A percentile compares a stretch with the other conserved stretches of the same genome.
Evolutionary conservation across 2,888 invertebrate species (phyloP).

Genomic region (Uloborus plumipes): DNA sequence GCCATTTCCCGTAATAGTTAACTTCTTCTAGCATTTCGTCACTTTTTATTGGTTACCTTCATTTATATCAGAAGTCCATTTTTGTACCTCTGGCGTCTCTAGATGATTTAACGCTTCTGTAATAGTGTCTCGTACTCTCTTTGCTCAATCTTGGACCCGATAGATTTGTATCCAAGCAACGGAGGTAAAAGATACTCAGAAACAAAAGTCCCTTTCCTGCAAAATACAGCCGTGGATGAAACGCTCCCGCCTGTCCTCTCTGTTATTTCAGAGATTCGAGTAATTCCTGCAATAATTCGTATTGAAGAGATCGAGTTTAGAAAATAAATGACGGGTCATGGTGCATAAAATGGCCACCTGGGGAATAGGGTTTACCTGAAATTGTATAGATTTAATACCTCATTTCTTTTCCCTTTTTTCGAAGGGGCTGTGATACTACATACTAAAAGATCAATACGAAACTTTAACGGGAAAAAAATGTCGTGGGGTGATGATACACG

Average conservation of each 20-base stretch:
- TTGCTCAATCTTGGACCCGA: conserved; percentile 19
- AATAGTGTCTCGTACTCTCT: conserved; percentile 1
- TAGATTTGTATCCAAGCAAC: conserved; percentile 47
- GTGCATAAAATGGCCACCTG: conserved; percentile 6
- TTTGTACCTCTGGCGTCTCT: not conserved
- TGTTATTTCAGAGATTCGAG: conserved; percentile 25
- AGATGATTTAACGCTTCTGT: conserved; percentile 9
- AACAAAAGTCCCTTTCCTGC: conserved; percentile 16
- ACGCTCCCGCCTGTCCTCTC: conserved; percentile 17
- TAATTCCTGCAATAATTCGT: conserved; percentile 29
- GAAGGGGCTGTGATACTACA: too few species aligned
- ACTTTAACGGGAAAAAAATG: too few species aligned
- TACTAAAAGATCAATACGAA: too few species aligned
- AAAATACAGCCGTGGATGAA: conserved; percentile 11
- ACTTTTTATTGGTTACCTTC: not conserved
- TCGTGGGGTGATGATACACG: too few species aligned
- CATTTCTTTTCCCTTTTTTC: too few species aligned
- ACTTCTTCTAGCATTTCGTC: conserved; percentile 13
- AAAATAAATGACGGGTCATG: conserved; percentile 37
- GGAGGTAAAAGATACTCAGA: conserved; percentile 25
- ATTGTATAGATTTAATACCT: too few species aligned
- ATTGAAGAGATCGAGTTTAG: conserved; percentile 11
- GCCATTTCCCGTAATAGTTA: not conserved
- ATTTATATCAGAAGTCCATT: not conserved
- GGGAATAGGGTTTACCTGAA: not conserved